Conservation (phyloP, 2,797 vertebrate genomes). For the Scyliorhinus canicula region DNA sequence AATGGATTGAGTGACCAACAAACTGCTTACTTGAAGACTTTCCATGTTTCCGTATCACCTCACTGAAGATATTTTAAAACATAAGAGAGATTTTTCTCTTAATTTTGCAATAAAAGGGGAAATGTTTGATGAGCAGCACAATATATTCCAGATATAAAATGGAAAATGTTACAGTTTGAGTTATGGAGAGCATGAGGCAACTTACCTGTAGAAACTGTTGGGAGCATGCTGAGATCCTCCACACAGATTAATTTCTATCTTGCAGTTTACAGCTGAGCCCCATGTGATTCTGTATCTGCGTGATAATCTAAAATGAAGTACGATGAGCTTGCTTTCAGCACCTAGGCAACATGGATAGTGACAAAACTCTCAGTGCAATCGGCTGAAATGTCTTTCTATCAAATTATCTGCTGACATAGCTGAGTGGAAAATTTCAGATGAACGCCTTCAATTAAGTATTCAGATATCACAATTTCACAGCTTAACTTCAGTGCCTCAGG, state of each 20-base stretch:
- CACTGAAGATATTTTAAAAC: neutral
- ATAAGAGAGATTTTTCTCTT: neutral
- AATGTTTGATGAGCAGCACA: neutral
- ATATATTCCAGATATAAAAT: neutral
- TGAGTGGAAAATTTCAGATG: neutral
- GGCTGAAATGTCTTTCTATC: neutral
- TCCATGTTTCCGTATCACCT: neutral
- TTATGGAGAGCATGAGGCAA: neutral
- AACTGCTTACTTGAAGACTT: neutral
- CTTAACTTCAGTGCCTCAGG: neutral
- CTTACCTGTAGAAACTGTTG: neutral
- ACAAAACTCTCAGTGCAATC: neutral
- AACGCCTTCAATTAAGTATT: neutral
- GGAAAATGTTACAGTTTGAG: neutral
- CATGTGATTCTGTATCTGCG: neutral
- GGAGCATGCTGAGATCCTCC: neutral
- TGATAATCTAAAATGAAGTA: neutral
- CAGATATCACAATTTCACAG: neutral
- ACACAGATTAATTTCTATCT: neutral
- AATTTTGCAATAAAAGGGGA: neutral
- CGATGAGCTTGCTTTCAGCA: neutral
- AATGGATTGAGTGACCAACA: neutral
- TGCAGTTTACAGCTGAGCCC: neutral
- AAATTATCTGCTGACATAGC: neutral
- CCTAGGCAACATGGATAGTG: neutral